Evolutionary conservation across 2,113 vertebrate species (phyloP), one percentile per base, ranked within the genome.

Genomic region (Aepyceros melampus): DNA sequence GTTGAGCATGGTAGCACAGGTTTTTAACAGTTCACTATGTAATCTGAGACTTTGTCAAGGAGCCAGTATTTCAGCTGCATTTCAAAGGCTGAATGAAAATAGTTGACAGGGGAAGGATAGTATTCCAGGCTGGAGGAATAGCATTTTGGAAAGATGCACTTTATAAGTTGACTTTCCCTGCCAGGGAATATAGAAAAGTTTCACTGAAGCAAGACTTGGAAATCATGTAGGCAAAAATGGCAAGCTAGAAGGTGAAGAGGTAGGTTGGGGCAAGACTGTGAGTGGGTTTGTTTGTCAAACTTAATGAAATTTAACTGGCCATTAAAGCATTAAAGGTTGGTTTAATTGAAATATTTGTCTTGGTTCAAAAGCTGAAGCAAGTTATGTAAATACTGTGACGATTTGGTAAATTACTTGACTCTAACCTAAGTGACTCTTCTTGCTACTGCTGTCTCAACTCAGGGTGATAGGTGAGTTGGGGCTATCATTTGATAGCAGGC

Each of bases 81-180:
- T 94, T 94, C 58, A 89, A 87, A 97, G 53, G 8, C 89, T 95
- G 67, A 56, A 81, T 86, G 74, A 84, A 95, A 90, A 25, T 94
- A 84, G 78, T 81, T 92, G 88, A 96, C 17, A 43, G 58, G 21
- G 49, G 6, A 87, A 90, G 58, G 64, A 94, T 45, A 95, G n/a
- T 53, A 29, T n/a, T 56, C 23, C 60, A 96, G 45, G 1, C 16
- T 60, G 36, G 53, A 5, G 16, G 53, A 91, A 60, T 31, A 85
- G 53, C 78, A 12, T 86, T 97, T 91, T 88, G 45, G 55, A 87
- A 91, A 79, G 89, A 83, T 21, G 78, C 2, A 53, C 51, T 85
- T 95, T 31, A 36, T 81, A 55, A 96, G 58, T 58, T 93, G n/a
- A 76, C 27, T 81, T 36, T 62, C 25, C 3, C 36, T 33, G 62